phyloP scores from a whole-genome alignment of 2,888 invertebrate genomes.

The Drosophila cracens region DNA sequence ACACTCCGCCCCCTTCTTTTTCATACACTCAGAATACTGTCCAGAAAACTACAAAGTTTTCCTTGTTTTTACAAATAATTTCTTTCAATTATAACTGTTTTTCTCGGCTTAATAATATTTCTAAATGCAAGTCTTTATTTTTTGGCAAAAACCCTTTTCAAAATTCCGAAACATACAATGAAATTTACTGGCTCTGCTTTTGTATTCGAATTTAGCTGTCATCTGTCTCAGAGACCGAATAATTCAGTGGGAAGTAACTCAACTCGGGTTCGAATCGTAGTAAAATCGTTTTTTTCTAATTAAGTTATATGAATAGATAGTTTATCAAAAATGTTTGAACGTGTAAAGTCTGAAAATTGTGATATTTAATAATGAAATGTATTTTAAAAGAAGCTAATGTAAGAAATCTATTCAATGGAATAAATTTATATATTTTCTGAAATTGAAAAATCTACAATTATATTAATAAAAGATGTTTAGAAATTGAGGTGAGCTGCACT shows the following conservation, averaged over 20 bases:
- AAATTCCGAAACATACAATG: background rate
- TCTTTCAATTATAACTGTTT: background rate
- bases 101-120: background rate
- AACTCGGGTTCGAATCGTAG: background rate
- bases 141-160: background rate
- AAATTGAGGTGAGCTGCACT: background rate
- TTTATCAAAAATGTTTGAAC: background rate
- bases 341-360: background rate
- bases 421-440: background rate
- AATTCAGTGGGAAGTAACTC: background rate
- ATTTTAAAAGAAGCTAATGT: background rate
- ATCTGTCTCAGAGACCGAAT: background rate
- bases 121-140: background rate
- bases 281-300: background rate
- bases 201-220: background rate
- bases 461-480: background rate
- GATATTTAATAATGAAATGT: background rate
- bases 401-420: background rate
- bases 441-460: background rate
- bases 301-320: background rate
- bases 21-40: background rate
- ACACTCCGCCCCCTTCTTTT: too few relatives aligned
- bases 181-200: background rate
- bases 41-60: background rate
- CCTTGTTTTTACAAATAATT: background rate